Conservation (phyloP, 2,888 invertebrate species). For the Limenitis camilla region DNA sequence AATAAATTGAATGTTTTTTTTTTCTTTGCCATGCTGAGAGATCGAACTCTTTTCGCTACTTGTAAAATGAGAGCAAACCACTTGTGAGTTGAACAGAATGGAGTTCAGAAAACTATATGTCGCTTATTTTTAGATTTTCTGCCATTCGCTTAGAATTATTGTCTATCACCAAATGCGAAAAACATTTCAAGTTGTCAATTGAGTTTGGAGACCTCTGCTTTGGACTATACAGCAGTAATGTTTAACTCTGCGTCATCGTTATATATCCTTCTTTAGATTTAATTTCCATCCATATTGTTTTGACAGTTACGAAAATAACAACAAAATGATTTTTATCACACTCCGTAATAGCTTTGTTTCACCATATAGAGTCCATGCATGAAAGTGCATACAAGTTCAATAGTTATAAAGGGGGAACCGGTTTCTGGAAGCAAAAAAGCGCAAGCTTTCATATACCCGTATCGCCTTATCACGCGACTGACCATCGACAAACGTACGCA, state of each 20-base stretch:
- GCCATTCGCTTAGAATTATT: not conserved
- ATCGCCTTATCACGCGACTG: constrained; percentile 22
- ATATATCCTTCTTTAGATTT: too few species aligned
- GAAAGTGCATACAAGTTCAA: too few species aligned
- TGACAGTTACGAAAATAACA: too few species aligned
- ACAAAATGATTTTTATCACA: too few species aligned
- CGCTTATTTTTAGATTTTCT: constrained; percentile 5
- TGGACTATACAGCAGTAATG: too few species aligned
- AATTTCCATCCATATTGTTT: too few species aligned
- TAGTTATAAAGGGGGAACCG: constrained; percentile 20
- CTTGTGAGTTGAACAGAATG: constrained; percentile 17
- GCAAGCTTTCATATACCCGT: constrained; percentile 15
- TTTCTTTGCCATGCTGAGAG: constrained; percentile 8
- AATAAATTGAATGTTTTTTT: not conserved
- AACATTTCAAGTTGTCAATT: constrained; percentile 11
- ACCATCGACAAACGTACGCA: constrained; percentile 16
- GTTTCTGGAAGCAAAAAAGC: constrained; percentile 16
- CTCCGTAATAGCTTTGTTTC: too few species aligned
- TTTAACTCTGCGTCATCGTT: too few species aligned
- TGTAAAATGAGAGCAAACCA: constrained; percentile 23
- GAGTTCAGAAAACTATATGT: constrained; percentile 15
- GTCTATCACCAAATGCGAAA: constrained; percentile 1
- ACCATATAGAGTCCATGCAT: too few species aligned
- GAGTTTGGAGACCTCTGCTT: too few species aligned
- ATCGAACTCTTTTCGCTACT: constrained; percentile 16